Evolutionary conservation across 2,888 invertebrate species (phyloP).

Genomic region (Thera britannica): DNA sequence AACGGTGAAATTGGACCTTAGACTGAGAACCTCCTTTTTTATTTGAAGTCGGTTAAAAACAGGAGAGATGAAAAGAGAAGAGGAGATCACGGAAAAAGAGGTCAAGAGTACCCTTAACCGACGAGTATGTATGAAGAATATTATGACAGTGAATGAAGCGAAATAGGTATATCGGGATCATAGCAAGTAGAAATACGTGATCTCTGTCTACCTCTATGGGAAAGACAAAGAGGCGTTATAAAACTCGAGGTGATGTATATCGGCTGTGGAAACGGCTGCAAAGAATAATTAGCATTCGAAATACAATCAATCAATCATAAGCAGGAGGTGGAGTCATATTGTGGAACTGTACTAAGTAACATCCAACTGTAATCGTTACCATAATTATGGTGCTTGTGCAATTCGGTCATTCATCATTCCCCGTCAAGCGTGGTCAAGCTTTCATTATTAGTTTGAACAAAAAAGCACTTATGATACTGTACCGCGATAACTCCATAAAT

Average conservation of each 20-base stretch:
- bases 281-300: conserved; percentile 10
- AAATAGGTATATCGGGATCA: no score
- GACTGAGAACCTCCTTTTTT: no score
- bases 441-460: conserved; percentile 28
- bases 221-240: no score
- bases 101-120: no score
- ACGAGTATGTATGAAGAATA: no score
- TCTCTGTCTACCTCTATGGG: no score
- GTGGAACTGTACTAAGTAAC: conserved; percentile 23
- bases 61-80: no score
- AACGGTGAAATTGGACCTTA: no score
- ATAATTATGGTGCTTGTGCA: conserved; percentile 32
- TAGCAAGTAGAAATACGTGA: no score
- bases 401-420: conserved; percentile 39
- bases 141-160: no score
- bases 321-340: conserved; percentile 30
- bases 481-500: conserved; percentile 1
- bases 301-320: conserved; percentile 36
- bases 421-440: conserved; percentile 22
- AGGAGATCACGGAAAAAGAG: no score
- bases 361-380: conserved; percentile 28
- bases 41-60: no score
- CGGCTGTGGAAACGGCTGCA: neutral
- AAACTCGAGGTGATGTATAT: neutral
- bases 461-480: conserved; percentile 6